These are phyloP conservation scores for Brenthis hecate DNA, from an alignment of 2,888 invertebrate genomes.

Conservation along the genomic window DNA sequence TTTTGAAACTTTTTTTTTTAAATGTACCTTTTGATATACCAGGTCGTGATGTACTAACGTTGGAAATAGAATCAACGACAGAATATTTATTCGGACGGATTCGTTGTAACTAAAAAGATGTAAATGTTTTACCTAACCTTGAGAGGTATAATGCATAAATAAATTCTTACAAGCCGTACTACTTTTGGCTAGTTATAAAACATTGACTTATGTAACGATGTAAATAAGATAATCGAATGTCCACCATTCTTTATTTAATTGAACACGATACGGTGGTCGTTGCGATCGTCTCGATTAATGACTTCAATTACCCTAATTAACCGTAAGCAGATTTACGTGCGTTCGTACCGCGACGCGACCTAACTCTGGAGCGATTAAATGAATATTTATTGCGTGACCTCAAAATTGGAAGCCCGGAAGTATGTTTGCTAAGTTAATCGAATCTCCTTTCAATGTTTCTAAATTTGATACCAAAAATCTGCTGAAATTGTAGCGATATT, in stretches of 20 bases:
- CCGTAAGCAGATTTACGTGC: constrained; percentile 70
- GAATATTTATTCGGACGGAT: too few relatives aligned
- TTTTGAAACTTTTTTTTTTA: too few relatives aligned
- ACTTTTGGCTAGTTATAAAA: constrained; percentile 18
- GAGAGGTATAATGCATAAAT: too few relatives aligned
- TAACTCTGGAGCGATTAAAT: constrained; percentile 47
- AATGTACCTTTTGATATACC: too few relatives aligned
- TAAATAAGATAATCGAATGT: constrained; percentile 73
- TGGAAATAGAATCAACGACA: too few relatives aligned
- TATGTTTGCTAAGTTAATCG: constrained; percentile 8
- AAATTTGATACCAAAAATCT: too few relatives aligned
- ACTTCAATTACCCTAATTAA: constrained; percentile 77
- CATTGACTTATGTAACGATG: constrained; percentile 26
- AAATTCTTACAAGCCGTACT: too few relatives aligned
- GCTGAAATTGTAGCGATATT: too few relatives aligned
- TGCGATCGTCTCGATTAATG: constrained; percentile 72
- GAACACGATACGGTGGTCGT: constrained; percentile 74
- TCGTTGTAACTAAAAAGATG: too few relatives aligned
- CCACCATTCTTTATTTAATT: constrained; percentile 77
- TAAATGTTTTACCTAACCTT: too few relatives aligned
- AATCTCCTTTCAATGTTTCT: constrained; percentile 5
- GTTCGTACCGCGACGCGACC: constrained; percentile 46
- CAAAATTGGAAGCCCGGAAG: constrained; percentile 4
- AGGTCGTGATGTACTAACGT: too few relatives aligned
- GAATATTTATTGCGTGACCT: constrained; percentile 47